Evolutionary conservation across 1,140 invertebrate genomes (phyloP), one percentile per base, ranked within the genome.

Genomic region (Halesus radiatus): DNA sequence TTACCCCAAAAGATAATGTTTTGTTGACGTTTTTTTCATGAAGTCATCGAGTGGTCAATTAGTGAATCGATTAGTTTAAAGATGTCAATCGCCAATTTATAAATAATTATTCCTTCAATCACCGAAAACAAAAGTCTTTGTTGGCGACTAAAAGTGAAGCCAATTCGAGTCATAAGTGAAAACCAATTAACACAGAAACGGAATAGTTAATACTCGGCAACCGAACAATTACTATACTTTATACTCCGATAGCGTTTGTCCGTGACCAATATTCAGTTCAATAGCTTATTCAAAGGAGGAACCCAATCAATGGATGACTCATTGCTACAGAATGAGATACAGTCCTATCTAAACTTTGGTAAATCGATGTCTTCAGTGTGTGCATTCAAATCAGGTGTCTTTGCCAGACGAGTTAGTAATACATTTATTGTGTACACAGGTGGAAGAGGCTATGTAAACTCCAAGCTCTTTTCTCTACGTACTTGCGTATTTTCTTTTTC

Each of bases 181-280:
- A 58, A 58, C 54, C 54, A 58, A 58, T 58, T 22, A n/a, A 22
- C 54, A 58, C 54, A 58, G 7, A 8, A 58, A 58, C n/a, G 22
- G 54, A 58, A 58, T 10, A 58, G 54, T 58, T 32, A 1, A 32
- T 32, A 6, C 32, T 32, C 32, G 0, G 32, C 32, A 32, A 32
- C 5, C 32, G 32, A 32, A 32, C 32, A 32, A 32, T 32, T 3
- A 32, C 32, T 32, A 32, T 32, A 32, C 32, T 32, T 32, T 32
- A 32, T 32, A 58, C 54, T 58, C 10, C n/a, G 54, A 58, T 20
- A 16, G 7, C 13, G n/a, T 8, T 8, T 58, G 54, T n/a, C 54
- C 54, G 54, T 58, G 54, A 58, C 54, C 54, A 58, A 58, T 58
- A 58, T 58, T n/a, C 22, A 58, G 54, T 58, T 58, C n/a, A 58